Evolutionary conservation across 2,797 vertebrate species (phyloP).

Genomic region (Myotis myotis): DNA sequence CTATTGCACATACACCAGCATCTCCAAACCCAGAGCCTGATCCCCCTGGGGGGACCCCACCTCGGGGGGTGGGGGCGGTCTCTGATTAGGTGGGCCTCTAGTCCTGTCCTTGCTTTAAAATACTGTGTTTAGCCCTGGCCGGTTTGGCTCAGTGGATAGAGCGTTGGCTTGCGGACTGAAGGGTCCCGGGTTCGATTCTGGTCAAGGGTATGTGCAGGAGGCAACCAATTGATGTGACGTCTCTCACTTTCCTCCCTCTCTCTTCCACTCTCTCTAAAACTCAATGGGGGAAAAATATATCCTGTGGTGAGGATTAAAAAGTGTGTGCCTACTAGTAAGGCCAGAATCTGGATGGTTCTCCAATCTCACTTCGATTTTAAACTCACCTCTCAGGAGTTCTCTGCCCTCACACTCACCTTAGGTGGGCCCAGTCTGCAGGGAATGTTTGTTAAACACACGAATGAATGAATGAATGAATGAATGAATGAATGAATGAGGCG

Average conservation of each 20-base stretch:
- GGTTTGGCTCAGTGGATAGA: too few species aligned
- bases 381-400: not conserved
- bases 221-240: too few species aligned
- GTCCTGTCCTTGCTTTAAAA: not conserved
- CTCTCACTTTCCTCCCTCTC: too few species aligned
- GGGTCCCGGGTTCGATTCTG: too few species aligned
- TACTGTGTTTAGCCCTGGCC: not conserved
- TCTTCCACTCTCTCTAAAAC: too few species aligned
- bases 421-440: too few species aligned
- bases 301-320: too few species aligned
- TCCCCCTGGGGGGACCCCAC: not conserved
- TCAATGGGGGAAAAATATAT: too few species aligned
- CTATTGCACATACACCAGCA: not conserved
- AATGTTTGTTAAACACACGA: not conserved
- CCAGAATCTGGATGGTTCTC: not conserved
- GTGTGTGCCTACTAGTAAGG: not conserved
- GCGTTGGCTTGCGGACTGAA: too few species aligned
- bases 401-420: not conserved
- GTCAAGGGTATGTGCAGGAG: too few species aligned
- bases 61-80: not conserved
- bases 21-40: not conserved
- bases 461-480: not conserved
- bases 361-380: not conserved
- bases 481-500: not conserved
- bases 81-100: not conserved